phyloP scores from a whole-genome alignment of 2,888 invertebrate genomes.

The Orthonychiurus folsomi region DNA sequence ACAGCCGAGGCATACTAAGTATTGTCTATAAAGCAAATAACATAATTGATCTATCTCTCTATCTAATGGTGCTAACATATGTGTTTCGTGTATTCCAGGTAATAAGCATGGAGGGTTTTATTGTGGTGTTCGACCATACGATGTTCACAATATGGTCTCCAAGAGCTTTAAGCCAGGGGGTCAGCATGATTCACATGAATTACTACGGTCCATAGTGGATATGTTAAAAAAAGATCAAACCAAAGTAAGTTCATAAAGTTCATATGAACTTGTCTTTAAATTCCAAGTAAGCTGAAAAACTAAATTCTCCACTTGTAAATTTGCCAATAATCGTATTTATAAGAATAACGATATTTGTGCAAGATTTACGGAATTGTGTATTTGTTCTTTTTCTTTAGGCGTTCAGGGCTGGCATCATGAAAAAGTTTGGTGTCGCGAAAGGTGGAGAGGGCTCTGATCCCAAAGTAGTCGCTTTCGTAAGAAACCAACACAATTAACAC shows the following conservation, averaged over 20 bases:
- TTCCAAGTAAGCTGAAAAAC: no score
- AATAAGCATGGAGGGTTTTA: neutral
- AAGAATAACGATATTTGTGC: no score
- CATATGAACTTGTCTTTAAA: no score
- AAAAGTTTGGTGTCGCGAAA: conserved; percentile 61
- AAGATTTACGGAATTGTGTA: no score
- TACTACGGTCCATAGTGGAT: conserved; percentile 54
- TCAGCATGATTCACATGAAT: conserved; percentile 94
- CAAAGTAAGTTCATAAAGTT: conserved; percentile 31
- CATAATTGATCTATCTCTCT: no score
- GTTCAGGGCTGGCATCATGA: conserved; percentile 71
- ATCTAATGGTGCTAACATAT: no score
- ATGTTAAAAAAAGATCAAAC: conserved; percentile 40
- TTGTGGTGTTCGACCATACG: conserved; percentile 24
- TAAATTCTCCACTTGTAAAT: no score
- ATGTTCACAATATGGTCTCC: conserved; percentile 30
- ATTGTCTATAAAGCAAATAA: no score
- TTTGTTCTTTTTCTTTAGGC: no score
- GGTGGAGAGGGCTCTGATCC: conserved; percentile 55
- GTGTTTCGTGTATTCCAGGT: no score
- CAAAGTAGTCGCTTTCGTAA: conserved; percentile 50
- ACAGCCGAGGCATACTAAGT: no score
- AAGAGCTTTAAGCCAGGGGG: conserved; percentile 77
- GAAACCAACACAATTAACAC: neutral
- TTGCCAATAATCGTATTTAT: no score